phyloP scores from a whole-genome alignment of 92 coral and sea anemone species.

The Porites rus region DNA sequence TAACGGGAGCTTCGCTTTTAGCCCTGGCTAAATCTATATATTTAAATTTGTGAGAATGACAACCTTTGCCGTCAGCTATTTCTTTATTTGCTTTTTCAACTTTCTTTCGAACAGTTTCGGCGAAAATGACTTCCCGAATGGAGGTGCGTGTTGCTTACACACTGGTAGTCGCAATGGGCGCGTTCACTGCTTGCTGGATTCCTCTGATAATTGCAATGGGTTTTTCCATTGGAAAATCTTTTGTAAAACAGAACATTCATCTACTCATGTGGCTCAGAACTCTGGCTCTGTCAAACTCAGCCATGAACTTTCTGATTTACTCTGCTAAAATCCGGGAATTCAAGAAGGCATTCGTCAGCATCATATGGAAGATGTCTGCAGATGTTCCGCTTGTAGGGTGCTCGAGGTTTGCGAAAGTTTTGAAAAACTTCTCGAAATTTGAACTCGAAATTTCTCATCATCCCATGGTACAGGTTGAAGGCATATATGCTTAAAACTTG shows the following conservation, averaged over 20 bases:
- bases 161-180: conserved; percentile 30
- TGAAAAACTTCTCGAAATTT: too few relatives aligned
- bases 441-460: too few relatives aligned
- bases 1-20: too few relatives aligned
- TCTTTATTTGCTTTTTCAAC: not conserved
- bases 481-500: too few relatives aligned
- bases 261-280: too few relatives aligned
- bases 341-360: not conserved
- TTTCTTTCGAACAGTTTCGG: not conserved
- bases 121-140: conserved; percentile 26
- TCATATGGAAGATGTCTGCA: not conserved
- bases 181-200: conserved; percentile 42
- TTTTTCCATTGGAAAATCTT: conserved; percentile 10
- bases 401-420: too few relatives aligned
- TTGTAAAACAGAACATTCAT: not conserved
- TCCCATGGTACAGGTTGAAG: too few relatives aligned
- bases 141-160: not conserved
- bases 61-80: not conserved
- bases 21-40: too few relatives aligned
- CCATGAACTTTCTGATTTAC: not conserved
- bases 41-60: too few relatives aligned
- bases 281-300: not conserved
- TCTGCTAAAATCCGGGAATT: not conserved
- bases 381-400: not conserved
- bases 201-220: conserved; percentile 23